Percentiles rank a stretch among this genome's conserved stretches.
Conservation (phyloP, 2,888 invertebrate genomes). For the Philereme vetulata region DNA sequence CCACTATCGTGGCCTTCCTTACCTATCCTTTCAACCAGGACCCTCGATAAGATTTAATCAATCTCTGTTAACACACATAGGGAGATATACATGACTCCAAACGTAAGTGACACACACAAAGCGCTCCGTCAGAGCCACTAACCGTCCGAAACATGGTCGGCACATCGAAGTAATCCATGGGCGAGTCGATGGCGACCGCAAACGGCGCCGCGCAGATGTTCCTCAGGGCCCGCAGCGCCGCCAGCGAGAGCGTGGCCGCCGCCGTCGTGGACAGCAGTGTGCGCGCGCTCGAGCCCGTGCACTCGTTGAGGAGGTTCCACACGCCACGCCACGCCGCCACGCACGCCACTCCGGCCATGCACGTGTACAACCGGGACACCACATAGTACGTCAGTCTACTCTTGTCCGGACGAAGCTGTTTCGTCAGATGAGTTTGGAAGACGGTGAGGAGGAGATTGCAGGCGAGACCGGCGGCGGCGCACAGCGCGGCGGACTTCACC, state of each 20-base stretch:
- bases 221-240: slow-evolving; percentile 87
- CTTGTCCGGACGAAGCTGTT: slow-evolving; percentile 85
- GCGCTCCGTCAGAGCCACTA: slow-evolving; percentile 66
- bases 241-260: slow-evolving; percentile 87
- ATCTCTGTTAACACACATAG: slow-evolving; percentile 4
- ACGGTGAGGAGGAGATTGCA: slow-evolving; percentile 88
- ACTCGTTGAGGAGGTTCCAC: slow-evolving; percentile 90
- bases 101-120: slow-evolving; percentile 1
- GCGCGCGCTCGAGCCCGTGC: slow-evolving; percentile 84
- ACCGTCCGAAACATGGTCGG: slow-evolving; percentile 94
- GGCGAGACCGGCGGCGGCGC: slow-evolving; percentile 87
- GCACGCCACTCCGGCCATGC: slow-evolving; percentile 90
- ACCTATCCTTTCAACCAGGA: too few species aligned
- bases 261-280: slow-evolving; percentile 86
- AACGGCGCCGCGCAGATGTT: slow-evolving; percentile 94
- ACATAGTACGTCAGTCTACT: slow-evolving; percentile 87
- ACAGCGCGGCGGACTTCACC: slow-evolving; percentile 86
- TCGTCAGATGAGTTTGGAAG: slow-evolving; percentile 85
- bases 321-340: slow-evolving; percentile 95
- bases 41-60: not conserved
- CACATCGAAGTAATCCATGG: slow-evolving; percentile 91
- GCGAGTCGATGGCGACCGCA: slow-evolving; percentile 89
- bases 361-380: slow-evolving; percentile 89
- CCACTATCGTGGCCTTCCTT: too few species aligned
- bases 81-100: slow-evolving; percentile 7